Base-by-base conservation (phyloP, 2,797 vertebrate genomes). In the Tapirus indicus region DNA sequence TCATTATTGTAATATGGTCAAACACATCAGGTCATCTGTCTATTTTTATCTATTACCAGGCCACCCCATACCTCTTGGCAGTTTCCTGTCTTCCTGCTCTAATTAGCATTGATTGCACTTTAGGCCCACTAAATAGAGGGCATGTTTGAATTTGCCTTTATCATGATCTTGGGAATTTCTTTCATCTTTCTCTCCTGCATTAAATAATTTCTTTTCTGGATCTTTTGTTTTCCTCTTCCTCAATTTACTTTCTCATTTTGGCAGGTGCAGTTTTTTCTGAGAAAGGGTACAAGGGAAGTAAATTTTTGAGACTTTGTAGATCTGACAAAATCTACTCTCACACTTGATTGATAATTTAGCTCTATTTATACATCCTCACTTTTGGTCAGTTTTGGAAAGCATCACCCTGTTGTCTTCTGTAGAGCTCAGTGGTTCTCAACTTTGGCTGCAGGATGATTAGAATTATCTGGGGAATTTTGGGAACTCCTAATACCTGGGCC, bases 211-310 rank as follows among this genome's bases (percentile, higher is more conserved):
- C 7, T 86, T 89, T 80, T 88, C 29, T 87, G 64, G 23, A 56
- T 71, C n/a, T 47, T 95, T 82, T 69, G 29, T 68, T 74, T 49
- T 62, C 21, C 12, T 79, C 49, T 77, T 85, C 52, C 60, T 88
- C 20, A 47, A 9, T 91, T 96, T 88, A 71, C 54, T 52, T 78
- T 89, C 69, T 94, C 47, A 47, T 93, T 94, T 93, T 96, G 92
- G 64, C 77, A 90, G 7, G 52, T 54, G 17, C 29, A 54, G 8
- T 72, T 8, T 88, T 88, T 84, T 93, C 58, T 96, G 90, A 96
- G 78, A 72, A 88, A 58, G 23, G 44, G 25, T 72, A 38, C 25
- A 38, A 71, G 25, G 27, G 17, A 83, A 89, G 49, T 94, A 88
- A 32, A 91, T 64, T 93, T 96, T 92, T 91, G 82, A 91, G 71